Percentiles rank a stretch among this genome's conserved stretches.
Conservation (phyloP, 2,113 vertebrate genomes). For the Prunella fulvescens region DNA sequence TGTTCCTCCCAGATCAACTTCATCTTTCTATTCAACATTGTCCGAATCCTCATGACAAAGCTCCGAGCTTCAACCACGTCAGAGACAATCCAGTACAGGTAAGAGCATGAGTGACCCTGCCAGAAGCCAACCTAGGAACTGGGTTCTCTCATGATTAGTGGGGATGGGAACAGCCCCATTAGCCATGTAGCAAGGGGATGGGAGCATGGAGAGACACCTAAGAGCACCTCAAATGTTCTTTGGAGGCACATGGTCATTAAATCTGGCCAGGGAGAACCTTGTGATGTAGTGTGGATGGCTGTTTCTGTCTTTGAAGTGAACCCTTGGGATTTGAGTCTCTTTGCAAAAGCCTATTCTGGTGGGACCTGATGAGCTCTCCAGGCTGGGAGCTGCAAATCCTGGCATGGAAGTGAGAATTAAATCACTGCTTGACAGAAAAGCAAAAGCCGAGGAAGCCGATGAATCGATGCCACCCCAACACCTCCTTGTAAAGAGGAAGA, state of each 20-base stretch:
- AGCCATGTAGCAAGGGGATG: background rate
- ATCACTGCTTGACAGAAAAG: background rate
- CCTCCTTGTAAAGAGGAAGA: background rate
- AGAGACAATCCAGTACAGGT: slow-evolving; percentile 91
- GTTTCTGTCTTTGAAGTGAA: background rate
- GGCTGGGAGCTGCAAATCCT: background rate
- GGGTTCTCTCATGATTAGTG: too few species aligned
- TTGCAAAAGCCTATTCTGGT: background rate
- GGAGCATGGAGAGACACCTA: background rate
- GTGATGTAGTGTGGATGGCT: background rate
- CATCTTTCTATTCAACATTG: slow-evolving; percentile 96
- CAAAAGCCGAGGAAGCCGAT: background rate
- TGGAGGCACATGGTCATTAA: rapidly evolving
- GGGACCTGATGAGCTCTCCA: background rate
- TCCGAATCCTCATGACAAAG: slow-evolving; percentile 95
- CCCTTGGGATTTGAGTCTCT: background rate
- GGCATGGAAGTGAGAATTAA: background rate
- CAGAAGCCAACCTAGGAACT: background rate
- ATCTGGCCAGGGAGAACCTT: background rate
- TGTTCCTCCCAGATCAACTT: slow-evolving; percentile 86
- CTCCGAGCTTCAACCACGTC: slow-evolving; percentile 92
- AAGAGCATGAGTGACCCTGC: rapidly evolving
- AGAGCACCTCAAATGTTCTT: background rate
- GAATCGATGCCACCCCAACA: background rate
- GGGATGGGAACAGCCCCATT: background rate